phyloP scores from a whole-genome alignment of 2,797 vertebrate genomes.

The Darevskia mixta region DNA sequence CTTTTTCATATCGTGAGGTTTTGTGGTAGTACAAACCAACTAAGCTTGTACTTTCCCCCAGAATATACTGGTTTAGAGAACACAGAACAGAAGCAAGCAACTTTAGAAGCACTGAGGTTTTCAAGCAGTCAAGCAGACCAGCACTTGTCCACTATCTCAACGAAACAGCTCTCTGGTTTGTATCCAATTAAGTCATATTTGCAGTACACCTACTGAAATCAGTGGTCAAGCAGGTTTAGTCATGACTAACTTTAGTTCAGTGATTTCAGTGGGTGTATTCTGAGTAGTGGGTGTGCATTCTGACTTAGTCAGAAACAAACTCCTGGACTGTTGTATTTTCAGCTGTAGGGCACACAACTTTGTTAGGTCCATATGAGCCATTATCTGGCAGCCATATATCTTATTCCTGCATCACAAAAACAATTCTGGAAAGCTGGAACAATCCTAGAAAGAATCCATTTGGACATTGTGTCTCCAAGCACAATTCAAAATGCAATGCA shows the following conservation, averaged over 20 bases:
- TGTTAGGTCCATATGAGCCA: neutral
- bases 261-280: too few species aligned
- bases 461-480: neutral
- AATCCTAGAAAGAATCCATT: slow-evolving; percentile 16
- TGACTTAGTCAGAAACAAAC: too few species aligned
- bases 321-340: neutral
- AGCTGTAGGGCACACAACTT: neutral
- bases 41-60: neutral
- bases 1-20: slow-evolving; percentile 44
- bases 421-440: slow-evolving; percentile 5
- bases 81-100: neutral
- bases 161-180: too few species aligned
- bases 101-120: neutral
- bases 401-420: neutral
- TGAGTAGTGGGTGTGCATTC: too few species aligned
- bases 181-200: too few species aligned
- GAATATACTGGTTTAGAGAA: neutral
- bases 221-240: too few species aligned
- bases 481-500: neutral
- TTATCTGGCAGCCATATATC: neutral
- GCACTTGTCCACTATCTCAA: neutral
- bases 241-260: too few species aligned
- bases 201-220: too few species aligned
- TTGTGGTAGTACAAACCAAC: slow-evolving; percentile 29
- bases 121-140: neutral